These are phyloP conservation scores for Cantharis flavilabris DNA, from an alignment of 2,888 invertebrate genomes.

Conservation along the genomic window DNA sequence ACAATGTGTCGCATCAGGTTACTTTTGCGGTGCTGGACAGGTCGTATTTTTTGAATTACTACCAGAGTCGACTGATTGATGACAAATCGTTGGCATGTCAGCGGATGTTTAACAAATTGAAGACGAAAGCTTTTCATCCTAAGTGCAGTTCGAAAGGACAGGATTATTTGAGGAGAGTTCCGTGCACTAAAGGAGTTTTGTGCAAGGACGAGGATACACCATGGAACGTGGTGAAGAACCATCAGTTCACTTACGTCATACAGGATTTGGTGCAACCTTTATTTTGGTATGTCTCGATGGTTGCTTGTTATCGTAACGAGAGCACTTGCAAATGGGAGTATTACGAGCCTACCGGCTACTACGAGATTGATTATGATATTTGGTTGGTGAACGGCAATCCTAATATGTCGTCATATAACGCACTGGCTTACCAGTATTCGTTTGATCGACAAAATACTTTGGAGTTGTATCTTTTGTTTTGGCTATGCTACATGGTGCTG, in stretches of 20 bases:
- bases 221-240: conserved; percentile 80
- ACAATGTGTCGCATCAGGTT: conserved; percentile 68
- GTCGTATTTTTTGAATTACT: conserved; percentile 86
- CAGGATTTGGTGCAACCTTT: conserved; percentile 88
- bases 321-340: conserved; percentile 85
- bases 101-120: conserved; percentile 84
- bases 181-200: conserved; percentile 75
- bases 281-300: conserved; percentile 97
- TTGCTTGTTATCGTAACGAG: conserved; percentile 85
- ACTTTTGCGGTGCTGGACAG: conserved; percentile 92
- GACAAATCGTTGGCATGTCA: conserved; percentile 78
- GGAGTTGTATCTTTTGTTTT: conserved; percentile 87
- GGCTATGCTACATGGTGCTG: conserved; percentile 80
- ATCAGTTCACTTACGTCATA: conserved; percentile 94
- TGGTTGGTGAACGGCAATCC: conserved; percentile 98
- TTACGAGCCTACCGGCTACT: conserved; percentile 58
- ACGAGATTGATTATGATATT: conserved; percentile 80
- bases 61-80: conserved; percentile 72
- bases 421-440: conserved; percentile 92
- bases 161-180: conserved; percentile 82
- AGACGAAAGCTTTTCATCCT: conserved; percentile 81
- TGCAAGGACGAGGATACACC: conserved; percentile 88
- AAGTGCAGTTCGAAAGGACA: conserved; percentile 79
- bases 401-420: conserved; percentile 82
- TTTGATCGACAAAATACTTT: conserved; percentile 93